Conservation (phyloP, 2,797 vertebrate genomes). For the Cryptoblepharus egeriae region DNA sequence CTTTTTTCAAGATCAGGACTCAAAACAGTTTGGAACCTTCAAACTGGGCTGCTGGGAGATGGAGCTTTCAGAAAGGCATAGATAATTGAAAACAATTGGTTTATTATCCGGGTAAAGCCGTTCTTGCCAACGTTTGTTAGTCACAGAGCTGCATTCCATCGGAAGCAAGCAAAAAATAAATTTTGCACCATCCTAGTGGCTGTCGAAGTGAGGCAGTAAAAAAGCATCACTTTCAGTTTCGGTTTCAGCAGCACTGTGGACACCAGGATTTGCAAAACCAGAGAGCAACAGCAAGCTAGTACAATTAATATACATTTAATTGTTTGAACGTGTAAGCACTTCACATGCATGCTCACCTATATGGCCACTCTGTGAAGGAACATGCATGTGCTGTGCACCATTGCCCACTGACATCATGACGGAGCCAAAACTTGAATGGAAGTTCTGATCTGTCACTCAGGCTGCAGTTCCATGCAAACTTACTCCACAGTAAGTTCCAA, state of each 20-base stretch:
- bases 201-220: not conserved
- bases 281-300: too few species aligned
- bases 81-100: slow-evolving; percentile 63
- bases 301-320: too few species aligned
- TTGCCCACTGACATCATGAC: too few species aligned
- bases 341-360: too few species aligned
- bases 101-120: slow-evolving; percentile 46
- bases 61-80: slow-evolving; percentile 16
- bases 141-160: not conserved
- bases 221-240: slow-evolving; percentile 3
- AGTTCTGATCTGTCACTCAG: too few species aligned
- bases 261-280: not conserved
- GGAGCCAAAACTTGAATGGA: too few species aligned
- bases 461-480: too few species aligned
- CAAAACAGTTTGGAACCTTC: not conserved
- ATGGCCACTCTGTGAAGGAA: too few species aligned
- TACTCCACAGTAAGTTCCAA: too few species aligned
- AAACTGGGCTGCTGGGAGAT: slow-evolving; percentile 12
- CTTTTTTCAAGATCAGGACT: fast-evolving
- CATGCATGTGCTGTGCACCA: too few species aligned
- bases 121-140: slow-evolving; percentile 26
- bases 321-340: too few species aligned
- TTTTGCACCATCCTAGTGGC: not conserved
- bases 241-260: not conserved
- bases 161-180: slow-evolving; percentile 43